Percentiles rank a stretch among this genome's conserved stretches.
These are phyloP conservation scores for Psittacara wagleri DNA, from an alignment of 2,113 vertebrate genomes.

Conservation along the genomic window DNA sequence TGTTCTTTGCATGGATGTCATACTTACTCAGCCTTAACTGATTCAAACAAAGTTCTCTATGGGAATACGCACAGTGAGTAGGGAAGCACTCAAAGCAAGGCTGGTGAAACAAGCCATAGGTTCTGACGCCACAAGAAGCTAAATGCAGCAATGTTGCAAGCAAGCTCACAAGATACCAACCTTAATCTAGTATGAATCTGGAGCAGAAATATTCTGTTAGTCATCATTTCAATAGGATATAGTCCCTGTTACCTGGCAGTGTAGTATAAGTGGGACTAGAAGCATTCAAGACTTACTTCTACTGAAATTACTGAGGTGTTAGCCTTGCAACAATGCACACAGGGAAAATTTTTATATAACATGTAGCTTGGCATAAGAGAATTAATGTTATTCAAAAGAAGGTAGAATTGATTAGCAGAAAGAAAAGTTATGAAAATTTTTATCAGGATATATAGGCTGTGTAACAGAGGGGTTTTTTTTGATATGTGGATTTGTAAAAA, in stretches of 20 bases:
- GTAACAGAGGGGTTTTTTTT: not conserved
- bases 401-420: not conserved
- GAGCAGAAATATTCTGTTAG: constrained; percentile 10
- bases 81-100: not conserved
- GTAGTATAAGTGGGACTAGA: not conserved
- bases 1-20: not conserved
- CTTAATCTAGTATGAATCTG: not conserved
- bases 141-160: not conserved
- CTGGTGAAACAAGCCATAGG: not conserved
- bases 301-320: not conserved
- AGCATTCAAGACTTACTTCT: not conserved
- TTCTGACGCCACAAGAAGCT: not conserved
- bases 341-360: not conserved
- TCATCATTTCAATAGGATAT: not conserved
- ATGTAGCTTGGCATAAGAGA: not conserved
- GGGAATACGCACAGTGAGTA: not conserved
- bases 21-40: constrained; percentile 11
- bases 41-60: not conserved
- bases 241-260: not conserved
- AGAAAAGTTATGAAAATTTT: not conserved
- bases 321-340: not conserved
- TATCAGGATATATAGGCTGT: not conserved
- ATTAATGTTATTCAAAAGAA: not conserved
- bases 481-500: not conserved
- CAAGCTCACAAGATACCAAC: not conserved